A percentile compares a stretch with the other conserved stretches of the same genome.
phyloP scores from a whole-genome alignment of 2,113 vertebrate species.

The Pedetes capensis region DNA sequence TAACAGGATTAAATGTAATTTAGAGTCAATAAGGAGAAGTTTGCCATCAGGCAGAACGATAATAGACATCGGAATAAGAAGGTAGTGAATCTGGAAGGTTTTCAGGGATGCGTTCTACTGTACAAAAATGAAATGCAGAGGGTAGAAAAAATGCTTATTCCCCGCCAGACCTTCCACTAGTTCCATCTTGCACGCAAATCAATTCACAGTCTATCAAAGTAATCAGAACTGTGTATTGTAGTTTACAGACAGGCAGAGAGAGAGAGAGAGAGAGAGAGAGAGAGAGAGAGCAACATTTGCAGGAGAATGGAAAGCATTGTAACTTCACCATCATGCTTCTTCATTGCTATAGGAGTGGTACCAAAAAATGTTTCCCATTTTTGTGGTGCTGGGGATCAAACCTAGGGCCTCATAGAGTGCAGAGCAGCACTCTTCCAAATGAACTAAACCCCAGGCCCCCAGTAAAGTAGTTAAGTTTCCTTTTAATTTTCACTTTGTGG shows the following conservation, averaged over 20 bases:
- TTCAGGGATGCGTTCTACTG: conserved; percentile 60
- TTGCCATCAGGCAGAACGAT: conserved; percentile 62
- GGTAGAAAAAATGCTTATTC: conserved; percentile 57
- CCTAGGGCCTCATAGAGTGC: too few relatives aligned
- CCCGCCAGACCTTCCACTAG: conserved; percentile 49
- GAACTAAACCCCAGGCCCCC: too few relatives aligned
- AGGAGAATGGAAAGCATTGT: conserved; percentile 59
- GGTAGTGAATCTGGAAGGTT: conserved; percentile 54
- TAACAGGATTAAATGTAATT: conserved; percentile 80
- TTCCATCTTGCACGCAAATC: conserved; percentile 65
- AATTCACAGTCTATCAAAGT: conserved; percentile 75
- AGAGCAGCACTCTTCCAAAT: too few relatives aligned
- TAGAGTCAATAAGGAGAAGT: conserved; percentile 73
- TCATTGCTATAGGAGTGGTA: conserved; percentile 15
- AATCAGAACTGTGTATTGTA: conserved; percentile 63
- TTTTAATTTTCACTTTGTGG: neutral
- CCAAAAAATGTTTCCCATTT: neutral
- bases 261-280: conserved; percentile 34
- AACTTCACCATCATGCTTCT: conserved; percentile 28
- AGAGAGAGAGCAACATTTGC: conserved; percentile 56
- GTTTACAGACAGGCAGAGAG: conserved; percentile 15
- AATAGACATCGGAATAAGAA: conserved; percentile 73
- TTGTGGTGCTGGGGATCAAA: too few relatives aligned
- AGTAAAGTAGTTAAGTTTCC: neutral
- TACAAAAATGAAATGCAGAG: conserved; percentile 71